Percentiles rank a stretch among this genome's conserved stretches.
Conservation (phyloP, 2,888 invertebrate species). For the Drosophila recens region DNA sequence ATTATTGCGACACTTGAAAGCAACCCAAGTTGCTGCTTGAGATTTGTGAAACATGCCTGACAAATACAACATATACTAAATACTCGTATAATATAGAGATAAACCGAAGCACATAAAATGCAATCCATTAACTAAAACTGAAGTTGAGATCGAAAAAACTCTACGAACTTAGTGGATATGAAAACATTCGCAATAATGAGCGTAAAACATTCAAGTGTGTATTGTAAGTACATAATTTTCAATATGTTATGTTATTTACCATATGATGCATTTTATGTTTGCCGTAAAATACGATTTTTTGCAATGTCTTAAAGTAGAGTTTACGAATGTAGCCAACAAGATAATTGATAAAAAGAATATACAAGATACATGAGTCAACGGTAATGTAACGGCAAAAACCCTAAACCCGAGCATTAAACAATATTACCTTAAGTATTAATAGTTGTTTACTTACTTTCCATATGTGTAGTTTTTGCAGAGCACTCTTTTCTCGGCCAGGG, state of each 20-base stretch:
- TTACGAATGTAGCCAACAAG: slow-evolving; percentile 55
- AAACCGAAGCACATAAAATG: slow-evolving; percentile 63
- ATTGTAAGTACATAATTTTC: slow-evolving; percentile 44
- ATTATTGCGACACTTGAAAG: no score
- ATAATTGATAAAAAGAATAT: slow-evolving; percentile 66
- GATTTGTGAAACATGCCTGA: background rate
- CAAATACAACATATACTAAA: slow-evolving; percentile 43
- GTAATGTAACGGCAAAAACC: slow-evolving; percentile 33
- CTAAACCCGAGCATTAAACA: slow-evolving; percentile 22
- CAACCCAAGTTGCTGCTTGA: background rate
- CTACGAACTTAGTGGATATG: slow-evolving; percentile 41
- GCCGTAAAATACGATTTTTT: slow-evolving; percentile 84
- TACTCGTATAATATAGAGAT: slow-evolving; percentile 30
- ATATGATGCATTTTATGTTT: slow-evolving; percentile 83
- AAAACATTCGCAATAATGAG: slow-evolving; percentile 30
- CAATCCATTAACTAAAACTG: slow-evolving; percentile 57
- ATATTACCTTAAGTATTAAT: slow-evolving; percentile 6
- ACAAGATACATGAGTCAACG: slow-evolving; percentile 53
- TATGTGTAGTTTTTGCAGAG: slow-evolving; percentile 79
- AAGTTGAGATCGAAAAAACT: slow-evolving; percentile 29
- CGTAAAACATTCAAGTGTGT: slow-evolving; percentile 44
- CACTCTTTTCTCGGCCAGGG: slow-evolving; percentile 65
- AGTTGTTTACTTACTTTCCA: slow-evolving; percentile 75
- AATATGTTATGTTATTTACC: slow-evolving; percentile 79
- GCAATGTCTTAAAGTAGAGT: slow-evolving; percentile 76